Evolutionary conservation across 2,888 invertebrate species (phyloP), one percentile per base, ranked within the genome.

Genomic region (Sphaeridia pumilis): DNA sequence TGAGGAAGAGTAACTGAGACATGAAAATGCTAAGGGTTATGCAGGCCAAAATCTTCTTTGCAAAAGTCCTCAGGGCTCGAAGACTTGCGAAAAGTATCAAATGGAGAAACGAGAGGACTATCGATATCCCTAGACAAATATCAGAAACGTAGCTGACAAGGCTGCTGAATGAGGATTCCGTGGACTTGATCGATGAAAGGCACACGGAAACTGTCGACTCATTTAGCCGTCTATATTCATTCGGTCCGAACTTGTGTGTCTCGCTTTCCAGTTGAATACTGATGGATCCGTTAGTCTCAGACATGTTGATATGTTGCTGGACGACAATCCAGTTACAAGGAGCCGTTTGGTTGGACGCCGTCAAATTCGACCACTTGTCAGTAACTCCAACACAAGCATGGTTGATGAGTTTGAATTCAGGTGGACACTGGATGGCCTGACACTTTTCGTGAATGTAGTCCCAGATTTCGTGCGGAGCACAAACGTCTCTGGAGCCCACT

Each of bases 21-120:
- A 70, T 46, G 51, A 73, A 67, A 4, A 74, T 64, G 4, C 69
- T 65, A 34, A 66, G 55, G 1, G 70, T 67, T 14, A 73, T 61
- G 26, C 69, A 68, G 38, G 72, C 61, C 10, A 73, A 58, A 52
- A 70, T 72, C 55, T 69, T 70, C 2, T 72, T 73, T 0, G 72
- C 71, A 3, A 70, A 63, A 61, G 72, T 73, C 41, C 69, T 63
- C 50, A 68, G 56, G 50, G 69, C 67, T 12, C 68, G 66, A 3
- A 69, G 54, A 4, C 65, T 41, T 3, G 59, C 49, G 59, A 70
- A 72, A 1, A 71, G 63, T 3, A 65, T 20, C 17, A 73, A 67
- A 53, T 70, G 70, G 12, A 70, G 50, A 1, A 66, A 52, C 3
- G 72, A 61, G 27, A 69, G 68, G 4, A 68, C 41, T 3, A 71